These are phyloP conservation scores for Oreotragus oreotragus DNA, from an alignment of 2,113 vertebrate genomes.

Conservation along the genomic window DNA sequence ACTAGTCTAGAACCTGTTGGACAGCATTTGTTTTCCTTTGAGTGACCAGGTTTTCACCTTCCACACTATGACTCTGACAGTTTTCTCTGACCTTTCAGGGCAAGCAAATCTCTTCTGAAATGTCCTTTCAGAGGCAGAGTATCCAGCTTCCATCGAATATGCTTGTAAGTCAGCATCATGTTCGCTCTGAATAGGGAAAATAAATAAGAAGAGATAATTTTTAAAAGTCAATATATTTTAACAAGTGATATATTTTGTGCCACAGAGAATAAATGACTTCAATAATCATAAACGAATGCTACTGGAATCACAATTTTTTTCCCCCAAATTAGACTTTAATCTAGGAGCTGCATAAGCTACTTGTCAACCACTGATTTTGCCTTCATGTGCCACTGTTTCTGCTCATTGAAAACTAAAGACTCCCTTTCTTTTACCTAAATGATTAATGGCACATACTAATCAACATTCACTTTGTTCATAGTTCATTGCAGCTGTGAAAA, in stretches of 20 bases:
- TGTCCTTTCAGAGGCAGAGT: not conserved
- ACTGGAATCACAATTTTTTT: not conserved
- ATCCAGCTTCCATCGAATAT: not conserved
- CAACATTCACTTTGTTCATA: conserved; percentile 46
- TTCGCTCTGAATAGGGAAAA: conserved; percentile 42
- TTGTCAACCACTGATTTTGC: conserved; percentile 54
- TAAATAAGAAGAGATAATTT: conserved; percentile 34
- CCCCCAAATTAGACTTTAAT: conserved; percentile 63
- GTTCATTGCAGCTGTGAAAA: conserved; percentile 51
- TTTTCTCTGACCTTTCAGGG: not conserved
- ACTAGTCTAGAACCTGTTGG: not conserved
- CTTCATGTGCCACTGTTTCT: conserved; percentile 64
- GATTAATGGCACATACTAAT: conserved; percentile 77
- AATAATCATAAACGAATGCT: conserved; percentile 53
- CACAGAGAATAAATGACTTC: conserved; percentile 33
- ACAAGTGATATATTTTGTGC: conserved; percentile 31
- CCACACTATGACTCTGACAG: not conserved
- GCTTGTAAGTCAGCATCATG: not conserved
- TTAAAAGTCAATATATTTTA: not conserved
- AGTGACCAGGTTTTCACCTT: not conserved
- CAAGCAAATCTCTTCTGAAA: not conserved
- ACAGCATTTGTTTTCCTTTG: not conserved
- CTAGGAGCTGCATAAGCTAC: conserved; percentile 40
- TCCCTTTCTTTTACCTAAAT: conserved; percentile 62
- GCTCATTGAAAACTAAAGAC: conserved; percentile 66